phyloP scores from a whole-genome alignment of 2,113 vertebrate genomes.

The Clarias gariepinus region DNA sequence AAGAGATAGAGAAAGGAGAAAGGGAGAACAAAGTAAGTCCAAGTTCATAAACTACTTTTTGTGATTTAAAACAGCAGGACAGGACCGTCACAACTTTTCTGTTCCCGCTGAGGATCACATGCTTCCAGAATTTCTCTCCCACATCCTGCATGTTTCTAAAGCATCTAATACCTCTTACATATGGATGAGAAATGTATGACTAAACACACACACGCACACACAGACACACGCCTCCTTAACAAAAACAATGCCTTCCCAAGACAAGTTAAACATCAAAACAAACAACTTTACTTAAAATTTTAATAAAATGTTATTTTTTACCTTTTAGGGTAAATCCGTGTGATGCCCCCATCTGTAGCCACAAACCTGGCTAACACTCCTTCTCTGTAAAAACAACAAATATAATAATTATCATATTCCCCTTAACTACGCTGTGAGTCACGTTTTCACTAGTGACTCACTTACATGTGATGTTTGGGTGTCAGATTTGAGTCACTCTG shows the following conservation, averaged over 20 bases:
- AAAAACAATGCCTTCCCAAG: background rate
- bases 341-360: slow-evolving; percentile 95
- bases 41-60: slow-evolving; percentile 23
- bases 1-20: background rate
- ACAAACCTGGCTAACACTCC: slow-evolving; percentile 91
- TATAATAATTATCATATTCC: background rate
- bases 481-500: slow-evolving; percentile 10
- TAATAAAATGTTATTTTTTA: slow-evolving; percentile 63
- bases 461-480: background rate
- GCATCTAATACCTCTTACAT: slow-evolving; percentile 13
- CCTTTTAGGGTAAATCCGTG: slow-evolving; percentile 93
- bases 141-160: slow-evolving; percentile 23
- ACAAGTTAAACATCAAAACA: background rate
- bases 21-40: background rate
- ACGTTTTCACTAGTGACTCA: background rate
- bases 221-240: background rate
- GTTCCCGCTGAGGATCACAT: slow-evolving; percentile 36
- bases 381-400: slow-evolving; percentile 66
- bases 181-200: slow-evolving; percentile 33
- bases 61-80: slow-evolving; percentile 31
- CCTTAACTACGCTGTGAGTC: background rate
- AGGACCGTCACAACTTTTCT: slow-evolving; percentile 13
- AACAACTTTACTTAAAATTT: background rate
- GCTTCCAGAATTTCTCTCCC: slow-evolving; percentile 25
- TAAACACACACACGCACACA: slow-evolving; percentile 18